A percentile compares a stretch with the other conserved stretches of the same genome.
Conservation (phyloP, 30 jellyfish, hydroid and myxozoan genomes). For the Calvadosia cruxmelitensis region DNA sequence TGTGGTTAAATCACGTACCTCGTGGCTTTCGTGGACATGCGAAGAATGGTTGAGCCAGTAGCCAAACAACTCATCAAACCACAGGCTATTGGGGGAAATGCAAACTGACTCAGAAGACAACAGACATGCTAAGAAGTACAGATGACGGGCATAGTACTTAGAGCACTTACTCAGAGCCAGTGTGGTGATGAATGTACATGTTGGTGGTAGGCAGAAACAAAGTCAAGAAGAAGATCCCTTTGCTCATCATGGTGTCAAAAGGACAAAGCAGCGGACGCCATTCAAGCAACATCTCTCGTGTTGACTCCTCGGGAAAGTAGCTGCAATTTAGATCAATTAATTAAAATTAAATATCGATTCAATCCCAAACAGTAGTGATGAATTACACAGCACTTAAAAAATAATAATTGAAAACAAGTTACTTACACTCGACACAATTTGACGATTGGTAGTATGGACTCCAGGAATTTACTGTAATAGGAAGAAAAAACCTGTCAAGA, state of each 20-base stretch:
- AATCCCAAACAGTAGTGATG: background rate
- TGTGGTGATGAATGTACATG: background rate
- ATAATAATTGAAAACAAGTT: background rate
- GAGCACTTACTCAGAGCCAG: background rate
- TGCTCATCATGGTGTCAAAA: constrained; percentile 59
- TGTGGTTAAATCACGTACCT: constrained; percentile 40
- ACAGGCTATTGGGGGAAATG: constrained; percentile 27
- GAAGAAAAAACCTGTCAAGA: too few species aligned
- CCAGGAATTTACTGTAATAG: background rate
- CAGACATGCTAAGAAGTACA: too few species aligned
- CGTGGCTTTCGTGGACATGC: constrained; percentile 50
- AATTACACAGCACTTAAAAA: too few species aligned
- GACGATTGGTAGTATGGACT: background rate
- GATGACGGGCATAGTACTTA: too few species aligned
- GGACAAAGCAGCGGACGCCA: constrained; percentile 92
- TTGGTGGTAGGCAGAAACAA: constrained; percentile 57
- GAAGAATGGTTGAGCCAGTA: constrained; percentile 64
- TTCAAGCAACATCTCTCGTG: constrained; percentile 85
- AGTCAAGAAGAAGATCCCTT: constrained; percentile 59
- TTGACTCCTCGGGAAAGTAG: constrained; percentile 75
- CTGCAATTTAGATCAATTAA: constrained; percentile 25
- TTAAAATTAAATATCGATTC: background rate
- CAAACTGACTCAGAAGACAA: background rate
- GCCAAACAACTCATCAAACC: constrained; percentile 75
- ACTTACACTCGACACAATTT: background rate